Evolutionary conservation across 2,888 invertebrate species (phyloP).

Genomic region (Seira musarum): DNA sequence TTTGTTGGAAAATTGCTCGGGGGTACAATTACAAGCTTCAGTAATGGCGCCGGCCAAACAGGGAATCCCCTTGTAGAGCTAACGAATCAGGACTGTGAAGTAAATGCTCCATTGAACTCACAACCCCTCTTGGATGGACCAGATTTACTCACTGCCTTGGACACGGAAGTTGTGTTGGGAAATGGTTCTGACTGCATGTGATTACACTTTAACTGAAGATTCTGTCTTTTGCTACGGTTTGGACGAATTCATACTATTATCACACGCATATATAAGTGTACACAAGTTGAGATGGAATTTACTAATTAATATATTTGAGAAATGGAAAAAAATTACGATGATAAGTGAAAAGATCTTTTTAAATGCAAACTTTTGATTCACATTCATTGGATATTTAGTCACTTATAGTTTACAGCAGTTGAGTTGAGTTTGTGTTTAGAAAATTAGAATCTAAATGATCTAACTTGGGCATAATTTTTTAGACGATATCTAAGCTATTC

Average conservation of each 20-base stretch:
- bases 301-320: background rate
- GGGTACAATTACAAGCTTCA: conserved; percentile 6
- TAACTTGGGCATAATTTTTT: too few relatives aligned
- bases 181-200: background rate
- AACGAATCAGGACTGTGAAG: conserved; percentile 75
- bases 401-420: too few relatives aligned
- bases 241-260: too few relatives aligned
- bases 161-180: conserved; percentile 66
- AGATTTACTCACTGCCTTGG: conserved; percentile 75
- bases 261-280: background rate
- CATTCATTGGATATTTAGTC: too few relatives aligned
- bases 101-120: conserved; percentile 74
- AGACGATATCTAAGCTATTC: too few relatives aligned
- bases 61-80: conserved; percentile 71
- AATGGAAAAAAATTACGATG: background rate
- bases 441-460: too few relatives aligned
- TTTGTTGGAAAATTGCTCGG: conserved; percentile 53
- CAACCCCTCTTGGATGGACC: conserved; percentile 74
- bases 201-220: background rate
- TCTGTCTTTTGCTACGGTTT: background rate
- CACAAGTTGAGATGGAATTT: background rate
- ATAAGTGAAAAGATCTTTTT: too few relatives aligned
- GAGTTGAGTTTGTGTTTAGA: too few relatives aligned
- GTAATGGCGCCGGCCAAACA: background rate
- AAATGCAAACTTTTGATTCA: too few relatives aligned